phyloP scores from a whole-genome alignment of 2,888 invertebrate species.

The Agrochola macilenta region DNA sequence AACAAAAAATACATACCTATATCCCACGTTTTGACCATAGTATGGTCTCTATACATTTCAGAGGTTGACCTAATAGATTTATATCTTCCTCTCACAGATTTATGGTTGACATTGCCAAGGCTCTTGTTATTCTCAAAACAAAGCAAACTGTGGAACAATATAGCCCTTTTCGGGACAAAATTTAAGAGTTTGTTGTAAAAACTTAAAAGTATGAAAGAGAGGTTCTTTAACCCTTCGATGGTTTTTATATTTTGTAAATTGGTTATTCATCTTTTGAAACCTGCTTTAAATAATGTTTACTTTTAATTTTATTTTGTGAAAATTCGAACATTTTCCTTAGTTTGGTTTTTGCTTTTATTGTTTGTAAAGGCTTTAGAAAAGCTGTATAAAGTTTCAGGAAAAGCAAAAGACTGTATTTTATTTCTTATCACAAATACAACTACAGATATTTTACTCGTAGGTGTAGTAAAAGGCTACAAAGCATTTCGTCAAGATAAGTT shows the following conservation, averaged over 20 bases:
- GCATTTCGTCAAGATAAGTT: too few relatives aligned
- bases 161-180: background rate
- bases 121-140: conserved; percentile 49
- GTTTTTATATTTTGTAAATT: conserved; percentile 7
- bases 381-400: background rate
- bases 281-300: background rate
- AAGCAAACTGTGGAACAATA: conserved; percentile 9
- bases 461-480: background rate
- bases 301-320: conserved; percentile 6
- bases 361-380: background rate
- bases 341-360: background rate
- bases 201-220: background rate
- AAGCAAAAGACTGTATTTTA: background rate
- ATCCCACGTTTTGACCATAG: background rate
- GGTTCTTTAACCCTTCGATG: background rate
- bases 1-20: background rate
- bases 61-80: conserved; percentile 45
- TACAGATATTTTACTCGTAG: background rate
- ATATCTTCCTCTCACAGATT: conserved; percentile 47
- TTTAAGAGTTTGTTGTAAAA: background rate
- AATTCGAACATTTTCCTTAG: background rate
- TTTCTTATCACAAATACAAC: background rate
- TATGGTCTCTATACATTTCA: conserved; percentile 23
- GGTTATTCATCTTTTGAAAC: conserved; percentile 7
- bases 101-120: conserved; percentile 32